Evolutionary conservation across 2,113 vertebrate species (phyloP), one percentile per base, ranked within the genome.

Genomic region (Heloderma charlesbogerti): DNA sequence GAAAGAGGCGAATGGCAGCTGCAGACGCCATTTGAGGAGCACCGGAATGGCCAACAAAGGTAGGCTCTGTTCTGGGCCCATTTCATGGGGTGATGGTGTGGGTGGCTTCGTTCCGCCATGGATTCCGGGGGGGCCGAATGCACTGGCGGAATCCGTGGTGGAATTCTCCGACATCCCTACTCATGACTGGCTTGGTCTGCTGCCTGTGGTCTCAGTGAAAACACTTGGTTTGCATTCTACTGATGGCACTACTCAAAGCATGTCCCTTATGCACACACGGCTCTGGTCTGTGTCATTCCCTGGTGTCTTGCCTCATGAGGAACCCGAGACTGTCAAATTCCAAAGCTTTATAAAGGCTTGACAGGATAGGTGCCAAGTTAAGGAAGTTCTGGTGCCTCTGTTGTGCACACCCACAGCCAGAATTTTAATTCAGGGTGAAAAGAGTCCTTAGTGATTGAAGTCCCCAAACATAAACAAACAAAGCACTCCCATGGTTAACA

Each of bases 371-470:
- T 94, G 93, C 86, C 92, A 94, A 92, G 66, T 92, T 90, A 78
- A 66, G 25, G 91, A 92, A 37, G 80, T 87, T 69, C 84, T 71
- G 69, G 45, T 88, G 86, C 51, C 60, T 89, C 86, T 82, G 43
- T 88, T 93, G 82, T 87, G 92, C 86, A 93, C 72, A 92, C 91
- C 86, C 94, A 94, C 91, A 91, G 86, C 84, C 84, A 86, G 78
- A 92, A 85, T 2, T 74, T 87, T 88, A 92, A 90, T 82, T 72
- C 86, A 94, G 34, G 82, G 90, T 91, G n/a, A 91, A 88, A 84
- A 88, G 43, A 22, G 4, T 81, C 91, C 92, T 34, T 93, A n/a
- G 78, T 16, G 37, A 92, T 20, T 87, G 94, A 86, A 92, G 90
- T 92, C 84, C 87, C 78, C 83, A 89, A 94, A 89, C 85, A 94